phyloP scores from a whole-genome alignment of 2,888 invertebrate species.

The Epirrhoe tristata region DNA sequence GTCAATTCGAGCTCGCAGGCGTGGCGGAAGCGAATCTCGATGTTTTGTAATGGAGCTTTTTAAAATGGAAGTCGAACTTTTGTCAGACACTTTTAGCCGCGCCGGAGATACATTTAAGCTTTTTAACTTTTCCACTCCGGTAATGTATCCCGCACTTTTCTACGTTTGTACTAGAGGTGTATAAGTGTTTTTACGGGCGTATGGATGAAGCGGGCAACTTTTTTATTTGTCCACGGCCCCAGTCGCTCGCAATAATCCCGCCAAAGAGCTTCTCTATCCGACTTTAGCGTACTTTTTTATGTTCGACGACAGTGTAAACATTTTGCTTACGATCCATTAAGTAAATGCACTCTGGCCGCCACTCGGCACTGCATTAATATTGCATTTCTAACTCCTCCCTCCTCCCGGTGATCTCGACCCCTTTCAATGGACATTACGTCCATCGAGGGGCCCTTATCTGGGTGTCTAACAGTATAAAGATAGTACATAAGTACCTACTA shows the following conservation, averaged over 20 bases:
- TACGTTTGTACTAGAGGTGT: slow-evolving; percentile 75
- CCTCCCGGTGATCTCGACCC: slow-evolving; percentile 53
- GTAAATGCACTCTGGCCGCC: slow-evolving; percentile 80
- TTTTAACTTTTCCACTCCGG: slow-evolving; percentile 86
- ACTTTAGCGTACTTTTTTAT: slow-evolving; percentile 65
- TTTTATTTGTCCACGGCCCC: slow-evolving; percentile 68
- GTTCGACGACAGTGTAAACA: slow-evolving; percentile 72
- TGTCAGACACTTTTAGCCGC: slow-evolving; percentile 86
- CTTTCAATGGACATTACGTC: slow-evolving; percentile 55
- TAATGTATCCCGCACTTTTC: slow-evolving; percentile 83
- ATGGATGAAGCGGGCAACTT: slow-evolving; percentile 68
- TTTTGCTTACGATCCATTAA: slow-evolving; percentile 82
- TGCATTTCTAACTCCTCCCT: slow-evolving; percentile 83
- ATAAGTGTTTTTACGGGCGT: slow-evolving; percentile 71
- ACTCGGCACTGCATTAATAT: slow-evolving; percentile 86
- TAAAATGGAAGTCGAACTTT: slow-evolving; percentile 86
- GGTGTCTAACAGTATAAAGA: slow-evolving; percentile 31
- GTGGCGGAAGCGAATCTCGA: slow-evolving; percentile 84
- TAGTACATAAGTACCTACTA: background rate
- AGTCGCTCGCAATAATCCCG: slow-evolving; percentile 72
- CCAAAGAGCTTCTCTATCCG: slow-evolving; percentile 71
- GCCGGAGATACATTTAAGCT: slow-evolving; percentile 85
- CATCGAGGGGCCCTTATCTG: slow-evolving; percentile 22
- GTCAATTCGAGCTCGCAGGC: slow-evolving; percentile 73
- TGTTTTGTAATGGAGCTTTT: slow-evolving; percentile 86